phyloP scores from a whole-genome alignment of 2,113 vertebrate genomes.

The Tympanuchus pallidicinctus region DNA sequence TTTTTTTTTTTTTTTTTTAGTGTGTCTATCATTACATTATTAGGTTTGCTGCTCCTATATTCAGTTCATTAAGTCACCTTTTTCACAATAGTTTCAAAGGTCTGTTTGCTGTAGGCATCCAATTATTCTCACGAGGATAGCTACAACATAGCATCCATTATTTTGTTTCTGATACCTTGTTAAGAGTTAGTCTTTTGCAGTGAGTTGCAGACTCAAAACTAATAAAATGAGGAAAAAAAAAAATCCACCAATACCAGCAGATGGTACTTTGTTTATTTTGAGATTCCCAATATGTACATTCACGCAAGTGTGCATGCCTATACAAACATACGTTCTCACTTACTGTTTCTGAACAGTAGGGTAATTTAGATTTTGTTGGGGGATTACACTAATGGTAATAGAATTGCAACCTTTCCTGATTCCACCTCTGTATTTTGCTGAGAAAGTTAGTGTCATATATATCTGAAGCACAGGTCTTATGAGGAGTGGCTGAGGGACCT shows the following conservation, averaged over 20 bases:
- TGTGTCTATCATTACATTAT: not conserved
- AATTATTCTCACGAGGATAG: fast-evolving
- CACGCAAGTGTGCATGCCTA: fast-evolving
- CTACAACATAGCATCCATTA: fast-evolving
- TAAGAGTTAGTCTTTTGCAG: not conserved
- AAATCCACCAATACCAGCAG: not conserved
- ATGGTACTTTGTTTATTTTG: not conserved
- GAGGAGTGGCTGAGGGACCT: too few species aligned
- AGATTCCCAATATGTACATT: fast-evolving
- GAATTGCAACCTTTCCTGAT: fast-evolving
- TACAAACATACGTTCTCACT: fast-evolving
- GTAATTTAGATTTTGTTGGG: not conserved
- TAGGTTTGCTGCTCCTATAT: not conserved
- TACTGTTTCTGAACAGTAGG: fast-evolving
- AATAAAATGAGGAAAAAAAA: fast-evolving
- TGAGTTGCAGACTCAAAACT: fast-evolving
- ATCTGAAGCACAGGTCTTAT: too few species aligned
- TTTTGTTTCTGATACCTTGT: not conserved
- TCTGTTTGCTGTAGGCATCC: not conserved
- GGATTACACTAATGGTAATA: not conserved
- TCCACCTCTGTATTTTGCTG: not conserved
- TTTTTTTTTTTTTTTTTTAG: too few species aligned
- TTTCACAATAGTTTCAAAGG: not conserved
- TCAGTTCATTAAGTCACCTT: not conserved
- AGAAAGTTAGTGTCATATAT: not conserved